These are phyloP conservation scores for Phoronis australis DNA, from an alignment of 2,888 invertebrate genomes.

Conservation along the genomic window DNA sequence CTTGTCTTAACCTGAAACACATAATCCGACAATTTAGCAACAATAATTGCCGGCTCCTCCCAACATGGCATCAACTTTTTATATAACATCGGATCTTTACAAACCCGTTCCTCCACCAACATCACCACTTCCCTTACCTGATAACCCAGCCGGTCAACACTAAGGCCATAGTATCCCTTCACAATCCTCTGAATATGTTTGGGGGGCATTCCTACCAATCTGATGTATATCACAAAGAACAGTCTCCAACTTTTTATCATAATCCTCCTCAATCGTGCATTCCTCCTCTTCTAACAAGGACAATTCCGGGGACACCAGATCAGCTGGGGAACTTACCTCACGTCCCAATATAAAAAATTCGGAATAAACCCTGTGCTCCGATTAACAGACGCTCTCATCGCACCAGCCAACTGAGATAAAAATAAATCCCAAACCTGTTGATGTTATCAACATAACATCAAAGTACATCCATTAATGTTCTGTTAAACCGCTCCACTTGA, in stretches of 20 bases:
- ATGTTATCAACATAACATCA: constrained; percentile 7
- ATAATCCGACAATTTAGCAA: constrained; percentile 7
- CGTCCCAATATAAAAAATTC: constrained; percentile 13
- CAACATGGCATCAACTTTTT: constrained; percentile 9
- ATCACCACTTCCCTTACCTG: constrained; percentile 10
- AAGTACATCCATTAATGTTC: constrained; percentile 9
- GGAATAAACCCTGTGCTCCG: constrained; percentile 11
- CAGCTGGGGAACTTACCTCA: constrained; percentile 9
- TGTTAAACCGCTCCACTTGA: constrained; percentile 10
- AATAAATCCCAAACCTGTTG: constrained; percentile 10
- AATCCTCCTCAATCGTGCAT: constrained; percentile 2
- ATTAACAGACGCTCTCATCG: constrained; percentile 8
- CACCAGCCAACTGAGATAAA: constrained; percentile 10
- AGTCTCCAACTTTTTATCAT: constrained; percentile 1
- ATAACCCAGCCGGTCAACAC: constrained; percentile 2
- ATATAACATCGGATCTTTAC: constrained; percentile 9
- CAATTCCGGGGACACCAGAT: constrained; percentile 2
- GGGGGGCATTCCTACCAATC: constrained; percentile 4
- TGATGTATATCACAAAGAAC: constrained; percentile 8
- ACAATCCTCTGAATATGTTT: constrained; percentile 1
- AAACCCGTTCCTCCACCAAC: too few species aligned
- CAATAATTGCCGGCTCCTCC: constrained; percentile 13
- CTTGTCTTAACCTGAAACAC: constrained; percentile 5
- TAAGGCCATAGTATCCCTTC: constrained; percentile 13
- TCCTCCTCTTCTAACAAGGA: too few species aligned